A percentile compares a stretch with the other conserved stretches of the same genome.
These are phyloP conservation scores for Yasuhikotakia modesta DNA, from an alignment of 2,797 vertebrate species.

Conservation along the genomic window DNA sequence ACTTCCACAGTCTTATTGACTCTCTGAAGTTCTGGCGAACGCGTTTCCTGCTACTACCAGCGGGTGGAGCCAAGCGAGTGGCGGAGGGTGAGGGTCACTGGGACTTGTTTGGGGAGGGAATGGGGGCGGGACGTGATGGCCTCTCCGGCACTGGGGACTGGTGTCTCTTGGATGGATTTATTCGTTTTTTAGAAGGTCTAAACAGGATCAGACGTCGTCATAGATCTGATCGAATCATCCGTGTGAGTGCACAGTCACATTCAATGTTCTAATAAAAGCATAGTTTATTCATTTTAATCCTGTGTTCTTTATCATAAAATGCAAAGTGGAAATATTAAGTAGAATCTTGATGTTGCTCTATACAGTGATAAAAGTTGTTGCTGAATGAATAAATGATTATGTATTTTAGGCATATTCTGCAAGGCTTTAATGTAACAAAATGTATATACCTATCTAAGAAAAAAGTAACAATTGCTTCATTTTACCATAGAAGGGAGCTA, in stretches of 20 bases:
- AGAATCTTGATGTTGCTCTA: not conserved
- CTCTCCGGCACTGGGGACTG: conserved; percentile 78
- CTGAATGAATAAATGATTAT: too few species aligned
- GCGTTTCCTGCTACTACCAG: conserved; percentile 92
- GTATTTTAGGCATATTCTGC: not conserved
- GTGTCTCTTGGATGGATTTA: conserved; percentile 90
- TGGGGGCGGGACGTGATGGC: conserved; percentile 63
- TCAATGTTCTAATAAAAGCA: not conserved
- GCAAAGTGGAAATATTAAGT: not conserved
- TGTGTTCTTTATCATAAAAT: not conserved
- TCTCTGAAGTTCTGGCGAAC: conserved; percentile 98
- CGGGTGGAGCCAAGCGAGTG: conserved; percentile 90
- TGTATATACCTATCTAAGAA: not conserved
- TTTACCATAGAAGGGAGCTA: conserved; percentile 82
- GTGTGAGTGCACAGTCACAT: conserved; percentile 75
- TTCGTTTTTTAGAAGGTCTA: conserved; percentile 94
- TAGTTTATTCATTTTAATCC: not conserved
- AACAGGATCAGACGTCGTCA: conserved; percentile 95
- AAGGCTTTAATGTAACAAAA: not conserved
- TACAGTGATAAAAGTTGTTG: not conserved
- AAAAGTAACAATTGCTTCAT: not conserved
- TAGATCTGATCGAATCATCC: conserved; percentile 91
- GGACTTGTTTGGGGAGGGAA: conserved; percentile 90
- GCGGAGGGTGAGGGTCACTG: conserved; percentile 90
- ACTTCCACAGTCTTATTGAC: conserved; percentile 85